Evolutionary conservation across 1,140 invertebrate genomes (phyloP), one percentile per base, ranked within the genome.

Genomic region (Lepidurus couesii): DNA sequence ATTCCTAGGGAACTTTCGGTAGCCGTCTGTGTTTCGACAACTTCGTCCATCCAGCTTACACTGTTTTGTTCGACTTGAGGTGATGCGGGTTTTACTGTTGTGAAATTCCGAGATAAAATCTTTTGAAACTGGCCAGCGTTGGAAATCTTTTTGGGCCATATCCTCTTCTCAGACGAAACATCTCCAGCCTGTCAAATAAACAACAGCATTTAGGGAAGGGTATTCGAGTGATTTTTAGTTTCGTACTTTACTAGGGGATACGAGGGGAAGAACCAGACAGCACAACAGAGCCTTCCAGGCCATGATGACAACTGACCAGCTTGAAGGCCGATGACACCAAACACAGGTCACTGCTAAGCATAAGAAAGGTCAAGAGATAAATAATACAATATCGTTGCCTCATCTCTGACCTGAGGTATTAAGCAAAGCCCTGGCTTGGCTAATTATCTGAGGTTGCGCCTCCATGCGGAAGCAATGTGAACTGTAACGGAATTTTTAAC

Each of bases 81-180:
- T n/a, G 53, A 65, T n/a, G 21, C 6, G 53, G 53, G 13, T 21
- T 65, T 65, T 5, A 65, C 53, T 13, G 53, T 16, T 65, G 53
- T 65, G 16, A 65, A n/a, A 10, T 65, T 65, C 53, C 21, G 53
- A 21, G 53, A n/a, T 65, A 13, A 7, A 21, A 65, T 65, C 53
- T 65, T 21, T 65, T 65, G 53, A 65, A 65, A 65, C 53, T n/a
- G 53, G 53, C 53, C n/a, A 65, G 53, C 53, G 8, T 21, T 65
- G 6, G 53, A 65, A 65, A 65, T 65, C 13, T 65, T 65, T 65
- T 65, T 65, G 53, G 53, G 53, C 53, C 53, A 65, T 13, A 65
- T 65, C 7, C 0, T 65, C 16, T 21, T 65, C 53, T 65, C 53
- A 13, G 6, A 4, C 21, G 21, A 65, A 65, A 13, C 1, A 21